phyloP scores from a whole-genome alignment of 2,113 vertebrate genomes.

The Stictonetta naevosa region DNA sequence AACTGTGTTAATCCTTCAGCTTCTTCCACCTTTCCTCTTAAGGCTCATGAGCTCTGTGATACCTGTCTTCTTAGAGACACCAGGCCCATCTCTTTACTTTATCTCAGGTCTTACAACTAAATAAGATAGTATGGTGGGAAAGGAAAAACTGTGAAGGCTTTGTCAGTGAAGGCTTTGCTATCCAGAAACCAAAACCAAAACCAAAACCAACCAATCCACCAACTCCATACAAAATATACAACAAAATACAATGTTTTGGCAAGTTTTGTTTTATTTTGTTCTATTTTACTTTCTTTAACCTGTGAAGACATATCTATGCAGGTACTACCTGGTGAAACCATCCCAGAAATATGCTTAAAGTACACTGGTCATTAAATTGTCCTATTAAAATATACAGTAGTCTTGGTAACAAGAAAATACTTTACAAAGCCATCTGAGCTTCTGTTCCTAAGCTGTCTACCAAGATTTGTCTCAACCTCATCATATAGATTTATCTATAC shows the following conservation, averaged over 20 bases:
- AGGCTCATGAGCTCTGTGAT: neutral
- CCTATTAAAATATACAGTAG: neutral
- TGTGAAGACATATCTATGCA: neutral
- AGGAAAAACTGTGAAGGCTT: neutral
- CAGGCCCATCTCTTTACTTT: neutral
- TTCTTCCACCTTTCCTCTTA: neutral
- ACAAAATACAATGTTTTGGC: rapidly evolving
- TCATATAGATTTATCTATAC: neutral
- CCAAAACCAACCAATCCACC: no score
- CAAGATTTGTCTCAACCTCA: neutral
- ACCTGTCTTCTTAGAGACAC: neutral
- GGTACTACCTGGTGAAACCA: rapidly evolving
- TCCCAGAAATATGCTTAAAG: neutral
- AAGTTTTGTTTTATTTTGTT: neutral
- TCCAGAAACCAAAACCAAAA: neutral
- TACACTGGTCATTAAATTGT: neutral
- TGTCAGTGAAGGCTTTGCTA: neutral
- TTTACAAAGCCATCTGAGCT: neutral
- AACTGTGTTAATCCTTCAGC: neutral
- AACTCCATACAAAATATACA: neutral
- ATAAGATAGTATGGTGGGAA: neutral
- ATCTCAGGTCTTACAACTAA: neutral
- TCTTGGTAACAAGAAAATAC: neutral
- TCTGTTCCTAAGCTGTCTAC: neutral
- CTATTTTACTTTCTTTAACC: neutral